Evolutionary conservation across 2,797 vertebrate species (phyloP).

Genomic region (Muscicapa comitata): DNA sequence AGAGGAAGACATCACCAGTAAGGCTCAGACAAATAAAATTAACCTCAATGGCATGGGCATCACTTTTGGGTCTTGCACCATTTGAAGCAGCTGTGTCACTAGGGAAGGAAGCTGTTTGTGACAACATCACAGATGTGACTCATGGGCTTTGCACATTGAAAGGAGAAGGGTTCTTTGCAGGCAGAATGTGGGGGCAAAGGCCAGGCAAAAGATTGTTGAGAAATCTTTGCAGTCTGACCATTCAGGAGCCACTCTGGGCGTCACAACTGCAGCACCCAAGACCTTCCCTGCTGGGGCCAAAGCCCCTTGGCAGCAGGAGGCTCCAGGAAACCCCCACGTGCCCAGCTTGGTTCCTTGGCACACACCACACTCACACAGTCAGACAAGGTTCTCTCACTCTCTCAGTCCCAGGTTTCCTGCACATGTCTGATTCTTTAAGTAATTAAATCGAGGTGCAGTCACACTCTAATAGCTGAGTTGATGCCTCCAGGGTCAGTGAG

Average conservation of each 20-base stretch:
- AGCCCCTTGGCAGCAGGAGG: not conserved
- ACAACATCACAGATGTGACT: not conserved
- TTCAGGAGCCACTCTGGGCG: not conserved
- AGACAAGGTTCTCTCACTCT: rapidly evolving
- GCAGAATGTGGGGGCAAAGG: not conserved
- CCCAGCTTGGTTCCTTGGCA: not conserved
- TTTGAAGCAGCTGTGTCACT: not conserved
- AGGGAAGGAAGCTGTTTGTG: not conserved
- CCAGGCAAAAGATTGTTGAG: not conserved
- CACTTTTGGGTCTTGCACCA: not conserved
- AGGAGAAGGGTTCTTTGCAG: rapidly evolving
- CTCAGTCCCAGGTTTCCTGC: not conserved
- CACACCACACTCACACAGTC: not conserved
- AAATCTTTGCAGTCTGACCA: not conserved
- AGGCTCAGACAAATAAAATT: not conserved
- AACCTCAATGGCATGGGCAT: not conserved
- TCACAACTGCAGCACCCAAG: not conserved
- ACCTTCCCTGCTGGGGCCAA: not conserved
- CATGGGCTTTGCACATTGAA: rapidly evolving
- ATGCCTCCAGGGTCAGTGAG: not conserved
- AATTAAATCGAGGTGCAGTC: not conserved
- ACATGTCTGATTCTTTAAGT: not conserved
- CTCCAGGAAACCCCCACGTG: not conserved
- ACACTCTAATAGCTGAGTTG: not conserved
- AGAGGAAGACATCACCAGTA: not conserved